A percentile compares a stretch with the other conserved stretches of the same genome.
Conservation (phyloP, 2,113 vertebrate genomes). For the Oryctolagus cuniculus region mOryCun1.1 NC_091450.1:22150501-22151000, state of each 20-base stretch:
- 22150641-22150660: background rate
- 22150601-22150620: background rate
- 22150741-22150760: constrained; percentile 39
- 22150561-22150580: background rate
- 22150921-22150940: background rate
- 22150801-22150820: constrained; percentile 61
- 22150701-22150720: constrained; percentile 28
- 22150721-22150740: constrained; percentile 51
- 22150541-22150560: background rate
- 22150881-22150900: constrained; percentile 67
- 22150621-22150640: background rate
- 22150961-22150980: too few species aligned
- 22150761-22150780: constrained; percentile 62
- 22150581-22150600: background rate
- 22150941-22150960: background rate
- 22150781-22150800: constrained; percentile 74
- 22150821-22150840: constrained; percentile 73
- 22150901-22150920: background rate
- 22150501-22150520: too few species aligned
- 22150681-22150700: constrained; percentile 57
- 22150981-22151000: background rate
- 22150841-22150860: constrained; percentile 74
- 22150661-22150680: background rate
- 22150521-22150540: background rate
- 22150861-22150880: constrained; percentile 62